Conservation (phyloP, 92 coral and sea anemone genomes). For the Siderastrea radians region DNA sequence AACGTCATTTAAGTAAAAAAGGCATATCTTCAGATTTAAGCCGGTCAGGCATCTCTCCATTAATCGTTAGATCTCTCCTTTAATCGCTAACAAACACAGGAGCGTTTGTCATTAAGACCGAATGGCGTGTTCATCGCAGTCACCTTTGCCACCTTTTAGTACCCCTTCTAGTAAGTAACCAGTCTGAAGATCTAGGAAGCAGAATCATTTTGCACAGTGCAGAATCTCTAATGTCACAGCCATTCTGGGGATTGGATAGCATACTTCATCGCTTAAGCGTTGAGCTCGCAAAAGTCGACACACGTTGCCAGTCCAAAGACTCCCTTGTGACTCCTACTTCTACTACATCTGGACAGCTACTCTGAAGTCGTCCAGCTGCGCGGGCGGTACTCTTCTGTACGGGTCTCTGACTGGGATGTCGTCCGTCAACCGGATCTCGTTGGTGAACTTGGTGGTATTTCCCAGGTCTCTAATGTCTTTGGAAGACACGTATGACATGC, state of each 20-base stretch:
- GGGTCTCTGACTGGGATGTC: conserved; percentile 34
- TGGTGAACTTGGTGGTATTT: conserved; percentile 19
- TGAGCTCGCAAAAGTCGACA: conserved; percentile 55
- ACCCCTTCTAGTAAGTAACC: conserved; percentile 61
- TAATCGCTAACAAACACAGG: conserved; percentile 25
- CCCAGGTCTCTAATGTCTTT: conserved; percentile 38
- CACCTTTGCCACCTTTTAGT: conserved; percentile 49
- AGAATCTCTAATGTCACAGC: conserved; percentile 59
- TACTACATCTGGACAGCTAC: conserved; percentile 23
- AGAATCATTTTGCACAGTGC: conserved; percentile 59
- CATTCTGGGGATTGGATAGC: conserved; percentile 62
- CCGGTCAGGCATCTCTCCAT: conserved; percentile 65
- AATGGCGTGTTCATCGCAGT: conserved; percentile 65
- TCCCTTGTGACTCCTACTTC: conserved; percentile 40
- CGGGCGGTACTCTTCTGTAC: conserved; percentile 48
- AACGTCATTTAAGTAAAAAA: conserved; percentile 69
- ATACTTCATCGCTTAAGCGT: conserved; percentile 60
- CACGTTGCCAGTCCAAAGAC: conserved; percentile 25
- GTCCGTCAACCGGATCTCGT: conserved; percentile 25
- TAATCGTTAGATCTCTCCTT: conserved; percentile 43
- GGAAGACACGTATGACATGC: conserved; percentile 44
- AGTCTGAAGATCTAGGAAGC: conserved; percentile 63
- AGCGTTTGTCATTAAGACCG: conserved; percentile 66
- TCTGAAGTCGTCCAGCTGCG: conserved; percentile 44
- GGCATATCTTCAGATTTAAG: conserved; percentile 33